Base-by-base conservation (phyloP, 2,797 vertebrate species). In the Cyprinodon diabolis region DNA sequence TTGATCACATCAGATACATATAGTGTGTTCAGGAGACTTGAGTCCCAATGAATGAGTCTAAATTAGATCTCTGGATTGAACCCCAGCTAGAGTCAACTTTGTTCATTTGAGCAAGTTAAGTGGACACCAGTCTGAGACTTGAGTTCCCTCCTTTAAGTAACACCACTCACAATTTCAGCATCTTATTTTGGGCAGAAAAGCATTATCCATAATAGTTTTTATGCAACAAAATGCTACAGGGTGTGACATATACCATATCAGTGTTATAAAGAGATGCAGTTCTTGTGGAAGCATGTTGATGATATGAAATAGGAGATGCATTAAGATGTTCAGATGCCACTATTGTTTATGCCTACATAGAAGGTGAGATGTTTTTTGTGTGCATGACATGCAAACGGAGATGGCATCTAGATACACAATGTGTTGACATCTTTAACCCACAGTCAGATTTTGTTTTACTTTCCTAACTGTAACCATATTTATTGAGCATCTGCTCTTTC, bases 351-450 rank as follows among this genome's bases (percentile, higher is more conserved):
- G 40, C 25, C 69, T 48, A 40, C 37, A 75, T 69, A 37, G 65
- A 75, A 71, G 45, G n/a, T 45, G 14, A 40, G 30, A 6, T 79
- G 72, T 74, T 81, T 30, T 75, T 71, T 68, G 67, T 66, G 66
- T 56, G 35, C 13, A 49, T 68, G 52, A 62, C 13, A 51, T n/a
- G 1, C 23, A 51, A 4, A 49, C 43, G n/a, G 37, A 58, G 51
- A 48, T 74, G 23, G 19, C 55, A 49, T 78, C 54, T 69, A 69
- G 43, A 58, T n/a, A 51, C 25, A 70, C 14, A 68, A 67, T 63
- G 30, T 19, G 69, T 55, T 77, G 25, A 73, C 45, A 37, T 54
- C n/a, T 25, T 15, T 6, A 43, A 6, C 21, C 37, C 13, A 45
- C 49, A 13, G 58, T 57, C 69, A 49, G 17, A 37, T 4, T 52